These are phyloP conservation scores for Palythoa grandis DNA, from an alignment of 92 coral and sea anemone species.

Conservation along the genomic window DNA sequence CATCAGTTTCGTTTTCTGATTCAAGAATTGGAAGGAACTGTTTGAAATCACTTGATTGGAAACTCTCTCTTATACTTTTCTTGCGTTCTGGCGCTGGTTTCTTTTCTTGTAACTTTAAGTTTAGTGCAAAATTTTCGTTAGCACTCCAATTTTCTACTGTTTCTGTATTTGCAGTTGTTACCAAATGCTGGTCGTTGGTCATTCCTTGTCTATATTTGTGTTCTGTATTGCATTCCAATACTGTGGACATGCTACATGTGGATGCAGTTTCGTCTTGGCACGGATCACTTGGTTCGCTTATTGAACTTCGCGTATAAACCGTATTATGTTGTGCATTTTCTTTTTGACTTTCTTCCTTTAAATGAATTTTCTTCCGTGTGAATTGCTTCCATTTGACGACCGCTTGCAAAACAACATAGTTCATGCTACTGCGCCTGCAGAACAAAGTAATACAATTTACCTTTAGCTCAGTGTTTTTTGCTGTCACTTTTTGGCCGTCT, in stretches of 20 bases:
- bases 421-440: slow-evolving; percentile 24
- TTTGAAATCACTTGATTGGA: neutral
- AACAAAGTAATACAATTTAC: neutral
- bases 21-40: neutral
- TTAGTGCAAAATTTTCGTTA: neutral
- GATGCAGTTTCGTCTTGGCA: neutral
- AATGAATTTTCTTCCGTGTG: neutral
- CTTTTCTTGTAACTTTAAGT: neutral
- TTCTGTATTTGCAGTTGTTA: neutral
- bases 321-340: neutral
- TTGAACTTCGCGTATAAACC: neutral
- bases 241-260: neutral
- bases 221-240: neutral
- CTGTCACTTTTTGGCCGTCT: neutral
- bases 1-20: neutral
- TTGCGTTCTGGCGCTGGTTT: neutral
- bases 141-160: neutral
- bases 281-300: neutral
- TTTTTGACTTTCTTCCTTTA: neutral
- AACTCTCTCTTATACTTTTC: neutral
- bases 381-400: slow-evolving; percentile 35
- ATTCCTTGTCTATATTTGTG: neutral
- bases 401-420: slow-evolving; percentile 23
- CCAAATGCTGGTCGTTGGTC: neutral
- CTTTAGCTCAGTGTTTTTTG: neutral